phyloP scores from a whole-genome alignment of 2,113 vertebrate genomes.

The Prolemur simus region DNA sequence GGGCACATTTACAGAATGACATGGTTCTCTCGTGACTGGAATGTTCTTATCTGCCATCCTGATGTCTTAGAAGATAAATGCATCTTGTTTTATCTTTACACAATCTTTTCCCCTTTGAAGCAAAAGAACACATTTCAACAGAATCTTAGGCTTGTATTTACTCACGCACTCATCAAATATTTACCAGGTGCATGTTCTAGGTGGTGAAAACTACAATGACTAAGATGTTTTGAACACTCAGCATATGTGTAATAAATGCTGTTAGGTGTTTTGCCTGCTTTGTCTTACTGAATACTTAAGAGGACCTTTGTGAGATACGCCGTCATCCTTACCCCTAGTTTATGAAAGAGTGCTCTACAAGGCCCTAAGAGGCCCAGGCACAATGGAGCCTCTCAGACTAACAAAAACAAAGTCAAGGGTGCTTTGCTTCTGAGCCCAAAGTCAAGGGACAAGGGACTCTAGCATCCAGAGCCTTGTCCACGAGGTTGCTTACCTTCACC shows the following conservation, averaged over 20 bases:
- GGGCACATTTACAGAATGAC: background rate
- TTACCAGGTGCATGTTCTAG: background rate
- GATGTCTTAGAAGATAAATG: background rate
- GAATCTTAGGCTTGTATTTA: background rate
- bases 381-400: background rate
- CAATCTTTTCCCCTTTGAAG: background rate
- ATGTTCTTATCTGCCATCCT: background rate
- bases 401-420: background rate
- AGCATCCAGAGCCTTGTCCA: background rate
- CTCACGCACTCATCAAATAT: background rate
- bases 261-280: background rate
- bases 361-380: background rate
- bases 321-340: background rate
- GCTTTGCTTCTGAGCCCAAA: background rate
- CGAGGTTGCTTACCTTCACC: background rate
- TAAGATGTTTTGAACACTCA: background rate
- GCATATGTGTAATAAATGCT: background rate
- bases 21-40: background rate
- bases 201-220: background rate
- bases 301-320: background rate
- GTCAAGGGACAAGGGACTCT: background rate
- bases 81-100: background rate
- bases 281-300: background rate
- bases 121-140: background rate
- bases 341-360: background rate